Conservation (phyloP, 2,888 invertebrate species). For the Schizaphis graminum region DNA sequence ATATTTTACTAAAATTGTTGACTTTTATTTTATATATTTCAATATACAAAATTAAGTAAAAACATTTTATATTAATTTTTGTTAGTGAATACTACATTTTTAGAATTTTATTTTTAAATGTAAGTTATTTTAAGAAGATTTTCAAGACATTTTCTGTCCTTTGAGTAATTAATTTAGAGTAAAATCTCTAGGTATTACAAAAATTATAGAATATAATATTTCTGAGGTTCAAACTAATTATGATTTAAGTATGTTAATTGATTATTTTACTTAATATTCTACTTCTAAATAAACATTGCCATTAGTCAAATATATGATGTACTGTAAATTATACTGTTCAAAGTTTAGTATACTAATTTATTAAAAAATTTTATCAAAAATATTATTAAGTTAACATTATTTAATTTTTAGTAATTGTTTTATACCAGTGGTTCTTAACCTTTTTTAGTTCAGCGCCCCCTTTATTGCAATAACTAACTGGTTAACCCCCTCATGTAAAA, state of each 20-base stretch:
- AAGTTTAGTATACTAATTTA: neutral
- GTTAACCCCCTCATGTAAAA: too few species aligned
- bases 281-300: neutral
- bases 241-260: neutral
- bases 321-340: neutral
- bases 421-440: conserved; percentile 58
- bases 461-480: conserved; percentile 55
- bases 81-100: neutral
- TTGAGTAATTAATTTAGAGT: neutral
- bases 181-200: neutral
- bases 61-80: neutral
- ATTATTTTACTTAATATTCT: neutral
- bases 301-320: neutral
- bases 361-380: neutral
- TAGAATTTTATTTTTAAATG: neutral
- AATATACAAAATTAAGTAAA: neutral
- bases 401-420: neutral
- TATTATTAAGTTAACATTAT: neutral
- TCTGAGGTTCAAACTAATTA: neutral
- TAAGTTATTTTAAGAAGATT: neutral
- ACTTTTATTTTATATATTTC: neutral
- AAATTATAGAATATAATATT: neutral
- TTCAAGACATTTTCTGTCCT: neutral
- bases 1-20: neutral
- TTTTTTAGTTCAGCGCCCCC: conserved; percentile 63